Percentiles rank a stretch among this genome's conserved stretches.
phyloP scores from a whole-genome alignment of 2,797 vertebrate genomes.

The Smutsia temminckii region DNA sequence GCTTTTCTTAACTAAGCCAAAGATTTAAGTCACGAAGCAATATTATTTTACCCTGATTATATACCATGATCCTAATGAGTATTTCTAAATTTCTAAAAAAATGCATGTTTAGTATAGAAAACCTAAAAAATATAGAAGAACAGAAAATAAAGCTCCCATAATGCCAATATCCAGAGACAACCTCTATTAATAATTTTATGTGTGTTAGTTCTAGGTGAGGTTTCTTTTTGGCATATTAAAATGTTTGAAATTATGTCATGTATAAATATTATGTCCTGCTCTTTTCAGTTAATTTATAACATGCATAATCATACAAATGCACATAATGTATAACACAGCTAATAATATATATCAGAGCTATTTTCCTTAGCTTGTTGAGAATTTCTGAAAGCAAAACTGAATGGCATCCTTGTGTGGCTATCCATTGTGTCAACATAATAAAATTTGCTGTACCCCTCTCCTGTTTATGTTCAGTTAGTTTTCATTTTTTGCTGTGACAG shows the following conservation, averaged over 20 bases:
- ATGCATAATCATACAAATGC: neutral
- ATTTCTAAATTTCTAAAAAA: conserved; percentile 25
- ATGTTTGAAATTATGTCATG: neutral
- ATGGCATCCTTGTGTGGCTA: neutral
- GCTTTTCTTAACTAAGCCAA: neutral
- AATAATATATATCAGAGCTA: neutral
- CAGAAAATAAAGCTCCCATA: neutral
- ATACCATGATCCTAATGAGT: neutral
- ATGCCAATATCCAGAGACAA: neutral
- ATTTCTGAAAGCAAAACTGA: neutral
- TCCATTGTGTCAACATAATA: neutral
- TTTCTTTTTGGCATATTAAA: neutral
- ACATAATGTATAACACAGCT: neutral
- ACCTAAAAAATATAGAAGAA: neutral
- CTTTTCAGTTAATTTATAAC: conserved; percentile 12
- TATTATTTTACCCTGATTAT: neutral
- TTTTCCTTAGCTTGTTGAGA: neutral
- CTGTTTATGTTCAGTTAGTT: neutral
- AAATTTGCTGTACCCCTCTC: neutral
- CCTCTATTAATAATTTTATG: neutral
- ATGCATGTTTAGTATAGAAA: neutral
- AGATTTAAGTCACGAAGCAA: neutral
- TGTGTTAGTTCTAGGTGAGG: neutral
- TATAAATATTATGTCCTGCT: neutral
- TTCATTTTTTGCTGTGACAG: neutral